A percentile compares a stretch with the other conserved stretches of the same genome.
phyloP scores from a whole-genome alignment of 2,797 vertebrate genomes.

The Erpetoichthys calabaricus region DNA sequence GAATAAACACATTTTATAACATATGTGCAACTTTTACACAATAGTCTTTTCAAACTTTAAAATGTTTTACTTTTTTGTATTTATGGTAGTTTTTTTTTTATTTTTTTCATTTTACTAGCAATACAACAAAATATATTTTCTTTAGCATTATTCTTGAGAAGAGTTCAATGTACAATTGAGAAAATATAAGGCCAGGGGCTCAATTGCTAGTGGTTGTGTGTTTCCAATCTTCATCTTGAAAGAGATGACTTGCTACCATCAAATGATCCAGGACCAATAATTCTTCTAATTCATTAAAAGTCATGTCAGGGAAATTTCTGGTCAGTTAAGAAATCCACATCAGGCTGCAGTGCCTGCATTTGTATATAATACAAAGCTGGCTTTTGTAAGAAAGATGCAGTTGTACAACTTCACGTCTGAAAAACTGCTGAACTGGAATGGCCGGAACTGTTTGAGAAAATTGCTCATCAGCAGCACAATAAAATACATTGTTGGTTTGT shows the following conservation, averaged over 20 bases:
- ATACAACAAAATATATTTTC: slow-evolving; percentile 99
- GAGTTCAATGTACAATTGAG: slow-evolving; percentile 93
- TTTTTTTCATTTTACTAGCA: slow-evolving; percentile 77
- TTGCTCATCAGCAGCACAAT: slow-evolving; percentile 86
- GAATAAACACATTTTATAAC: slow-evolving; percentile 67
- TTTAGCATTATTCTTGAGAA: slow-evolving; percentile 91
- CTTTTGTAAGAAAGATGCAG: slow-evolving; percentile 66
- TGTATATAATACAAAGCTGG: slow-evolving; percentile 90
- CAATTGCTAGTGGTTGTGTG: slow-evolving; percentile 98
- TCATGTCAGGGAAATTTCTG: slow-evolving; percentile 76
- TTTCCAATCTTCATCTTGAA: slow-evolving; percentile 77
- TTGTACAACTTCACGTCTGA: slow-evolving; percentile 78
- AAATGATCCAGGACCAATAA: slow-evolving; percentile 56
- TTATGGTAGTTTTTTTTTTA: slow-evolving; percentile 74
- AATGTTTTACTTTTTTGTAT: slow-evolving; percentile 82
- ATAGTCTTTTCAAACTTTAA: slow-evolving; percentile 80
- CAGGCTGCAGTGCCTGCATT: slow-evolving; percentile 70
- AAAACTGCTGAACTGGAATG: slow-evolving; percentile 74
- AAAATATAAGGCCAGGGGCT: slow-evolving; percentile 99
- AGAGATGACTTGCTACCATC: slow-evolving; percentile 66
- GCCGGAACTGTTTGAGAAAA: slow-evolving; percentile 59
- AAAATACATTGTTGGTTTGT: slow-evolving; percentile 93
- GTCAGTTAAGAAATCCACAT: slow-evolving; percentile 68
- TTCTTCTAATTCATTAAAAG: slow-evolving; percentile 66
- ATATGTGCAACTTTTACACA: slow-evolving; percentile 85